These are phyloP conservation scores for Adelognathus sp. DNA, from an alignment of 2,888 invertebrate genomes.

Conservation along the genomic window DNA sequence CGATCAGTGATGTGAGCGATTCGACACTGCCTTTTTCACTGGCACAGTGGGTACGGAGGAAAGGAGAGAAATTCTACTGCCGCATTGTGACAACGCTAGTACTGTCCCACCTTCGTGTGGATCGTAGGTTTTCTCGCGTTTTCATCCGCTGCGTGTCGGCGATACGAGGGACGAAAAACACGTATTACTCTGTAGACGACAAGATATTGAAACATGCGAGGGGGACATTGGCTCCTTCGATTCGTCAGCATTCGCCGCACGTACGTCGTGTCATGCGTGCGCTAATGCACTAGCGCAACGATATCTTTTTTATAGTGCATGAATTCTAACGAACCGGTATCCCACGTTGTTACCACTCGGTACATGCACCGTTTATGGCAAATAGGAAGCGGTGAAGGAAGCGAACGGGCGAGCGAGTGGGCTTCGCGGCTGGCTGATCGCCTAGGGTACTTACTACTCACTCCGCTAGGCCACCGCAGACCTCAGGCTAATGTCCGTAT, in stretches of 20 bases:
- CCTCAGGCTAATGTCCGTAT: conserved; percentile 23
- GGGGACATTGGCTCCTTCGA: neutral
- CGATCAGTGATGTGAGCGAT: conserved; percentile 54
- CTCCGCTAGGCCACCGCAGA: conserved; percentile 23
- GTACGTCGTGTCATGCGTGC: neutral
- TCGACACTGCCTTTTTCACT: conserved; percentile 47
- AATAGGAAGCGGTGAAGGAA: conserved; percentile 69
- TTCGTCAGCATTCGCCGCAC: neutral
- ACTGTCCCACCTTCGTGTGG: neutral
- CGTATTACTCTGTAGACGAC: neutral
- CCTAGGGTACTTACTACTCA: conserved; percentile 38
- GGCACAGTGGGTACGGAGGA: neutral
- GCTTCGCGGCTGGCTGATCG: conserved; percentile 73
- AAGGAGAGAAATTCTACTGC: conserved; percentile 39
- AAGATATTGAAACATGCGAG: neutral
- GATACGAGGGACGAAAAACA: neutral
- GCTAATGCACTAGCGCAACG: neutral
- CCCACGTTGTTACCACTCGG: neutral
- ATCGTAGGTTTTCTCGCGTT: neutral
- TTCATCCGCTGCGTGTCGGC: conserved; percentile 9
- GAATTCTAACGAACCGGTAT: conserved; percentile 33
- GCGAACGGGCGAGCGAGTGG: conserved; percentile 65
- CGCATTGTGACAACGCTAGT: conserved; percentile 52
- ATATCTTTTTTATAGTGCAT: conserved; percentile 7
- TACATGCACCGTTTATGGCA: conserved; percentile 48